These are phyloP conservation scores for Maniola jurtina DNA, from an alignment of 1,140 invertebrate species.

Conservation along the genomic window DNA sequence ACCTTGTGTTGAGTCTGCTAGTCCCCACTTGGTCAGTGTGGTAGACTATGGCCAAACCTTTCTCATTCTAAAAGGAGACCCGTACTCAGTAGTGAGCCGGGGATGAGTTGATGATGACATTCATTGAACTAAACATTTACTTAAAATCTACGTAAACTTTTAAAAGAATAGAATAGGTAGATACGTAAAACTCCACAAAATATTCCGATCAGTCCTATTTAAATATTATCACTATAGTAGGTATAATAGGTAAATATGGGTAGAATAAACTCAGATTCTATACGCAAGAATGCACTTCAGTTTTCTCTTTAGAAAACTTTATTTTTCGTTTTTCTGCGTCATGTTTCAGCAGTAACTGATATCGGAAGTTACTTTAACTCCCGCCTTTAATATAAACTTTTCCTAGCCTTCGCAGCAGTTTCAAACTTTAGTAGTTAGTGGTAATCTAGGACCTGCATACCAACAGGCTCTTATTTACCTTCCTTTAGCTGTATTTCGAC, in stretches of 20 bases:
- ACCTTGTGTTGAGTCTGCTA: too few relatives aligned
- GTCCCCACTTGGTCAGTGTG: too few relatives aligned
- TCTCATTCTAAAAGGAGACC: too few relatives aligned
- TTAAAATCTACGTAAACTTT: too few relatives aligned
- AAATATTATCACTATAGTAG: not conserved
- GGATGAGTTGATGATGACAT: too few relatives aligned
- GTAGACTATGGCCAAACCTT: too few relatives aligned
- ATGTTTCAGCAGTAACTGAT: slow-evolving; percentile 11
- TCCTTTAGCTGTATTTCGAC: not conserved
- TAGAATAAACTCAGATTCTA: not conserved
- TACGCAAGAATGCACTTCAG: not conserved
- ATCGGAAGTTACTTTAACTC: slow-evolving; percentile 13
- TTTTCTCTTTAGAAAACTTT: slow-evolving; percentile 6
- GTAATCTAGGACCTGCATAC: slow-evolving; percentile 14
- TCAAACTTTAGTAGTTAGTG: slow-evolving; percentile 13
- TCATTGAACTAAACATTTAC: too few relatives aligned
- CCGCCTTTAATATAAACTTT: slow-evolving; percentile 13
- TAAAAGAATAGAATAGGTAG: too few relatives aligned
- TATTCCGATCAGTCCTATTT: too few relatives aligned
- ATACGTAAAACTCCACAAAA: too few relatives aligned
- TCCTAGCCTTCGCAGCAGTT: slow-evolving; percentile 5
- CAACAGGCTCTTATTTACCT: not conserved
- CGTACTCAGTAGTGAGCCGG: too few relatives aligned
- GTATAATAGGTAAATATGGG: not conserved
- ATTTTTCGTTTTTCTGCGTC: slow-evolving; percentile 2